A percentile compares a stretch with the other conserved stretches of the same genome.
These are phyloP conservation scores for Pediacus dermestoides DNA, from an alignment of 2,888 invertebrate species.

Conservation along the genomic window DNA sequence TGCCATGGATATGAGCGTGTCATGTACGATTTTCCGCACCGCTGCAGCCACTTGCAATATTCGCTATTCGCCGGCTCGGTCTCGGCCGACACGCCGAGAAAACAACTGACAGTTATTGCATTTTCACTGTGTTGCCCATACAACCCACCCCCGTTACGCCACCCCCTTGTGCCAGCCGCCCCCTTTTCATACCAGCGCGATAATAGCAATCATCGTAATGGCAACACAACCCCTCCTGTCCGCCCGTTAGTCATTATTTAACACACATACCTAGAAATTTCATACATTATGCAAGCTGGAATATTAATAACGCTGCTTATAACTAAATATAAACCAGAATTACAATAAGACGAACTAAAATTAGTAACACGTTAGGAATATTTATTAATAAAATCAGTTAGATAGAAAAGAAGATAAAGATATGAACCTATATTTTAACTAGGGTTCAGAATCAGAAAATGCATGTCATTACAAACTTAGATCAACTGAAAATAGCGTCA, in stretches of 20 bases:
- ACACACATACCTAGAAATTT: too few relatives aligned
- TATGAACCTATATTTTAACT: too few relatives aligned
- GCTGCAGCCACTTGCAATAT: conserved; percentile 44
- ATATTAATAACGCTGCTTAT: too few relatives aligned
- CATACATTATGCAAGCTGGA: too few relatives aligned
- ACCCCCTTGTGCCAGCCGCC: conserved; percentile 17
- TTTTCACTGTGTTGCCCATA: conserved; percentile 39
- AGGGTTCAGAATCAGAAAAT: too few relatives aligned
- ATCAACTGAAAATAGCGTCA: too few relatives aligned
- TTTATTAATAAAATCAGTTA: too few relatives aligned
- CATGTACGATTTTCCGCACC: conserved; percentile 50
- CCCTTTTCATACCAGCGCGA: conserved; percentile 19
- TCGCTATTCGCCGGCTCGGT: conserved; percentile 20
- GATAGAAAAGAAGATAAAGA: too few relatives aligned
- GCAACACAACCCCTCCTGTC: conserved; percentile 23
- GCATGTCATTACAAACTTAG: too few relatives aligned
- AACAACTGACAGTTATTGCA: conserved; percentile 50
- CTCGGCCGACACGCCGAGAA: conserved; percentile 32
- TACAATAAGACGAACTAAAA: too few relatives aligned
- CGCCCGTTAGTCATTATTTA: conserved; percentile 14
- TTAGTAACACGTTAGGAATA: too few relatives aligned
- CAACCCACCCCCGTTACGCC: conserved; percentile 19
- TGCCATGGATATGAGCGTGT: conserved; percentile 50
- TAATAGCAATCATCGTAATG: conserved; percentile 40
- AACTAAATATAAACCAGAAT: too few relatives aligned